These are phyloP conservation scores for Morpho achilles DNA, from an alignment of 2,888 invertebrate genomes.

Conservation along the genomic window DNA sequence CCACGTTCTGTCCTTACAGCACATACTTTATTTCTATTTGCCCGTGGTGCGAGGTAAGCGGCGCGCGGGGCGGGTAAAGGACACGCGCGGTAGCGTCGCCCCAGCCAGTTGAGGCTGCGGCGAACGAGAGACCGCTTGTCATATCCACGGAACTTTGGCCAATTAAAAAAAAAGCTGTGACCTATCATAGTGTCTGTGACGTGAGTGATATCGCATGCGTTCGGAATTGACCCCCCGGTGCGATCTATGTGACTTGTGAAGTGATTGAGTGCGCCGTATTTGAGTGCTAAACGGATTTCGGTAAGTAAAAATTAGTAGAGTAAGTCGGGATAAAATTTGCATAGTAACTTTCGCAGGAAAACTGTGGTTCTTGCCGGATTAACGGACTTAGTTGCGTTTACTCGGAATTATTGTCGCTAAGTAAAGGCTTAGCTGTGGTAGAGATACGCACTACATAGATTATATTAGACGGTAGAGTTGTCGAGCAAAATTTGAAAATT, in stretches of 20 bases:
- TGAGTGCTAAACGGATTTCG: conserved; percentile 36
- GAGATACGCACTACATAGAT: conserved; percentile 1
- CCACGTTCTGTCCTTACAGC: conserved; percentile 66
- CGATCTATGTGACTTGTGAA: conserved; percentile 62
- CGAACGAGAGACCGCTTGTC: conserved; percentile 51
- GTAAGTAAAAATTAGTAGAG: conserved; percentile 41
- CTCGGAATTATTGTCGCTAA: conserved; percentile 26
- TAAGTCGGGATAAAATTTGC: conserved; percentile 4
- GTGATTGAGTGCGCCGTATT: conserved; percentile 24
- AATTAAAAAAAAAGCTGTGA: conserved; percentile 45
- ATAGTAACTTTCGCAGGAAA: conserved; percentile 28
- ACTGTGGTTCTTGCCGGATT: conserved; percentile 29
- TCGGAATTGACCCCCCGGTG: conserved; percentile 37
- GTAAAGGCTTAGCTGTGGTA: conserved; percentile 20
- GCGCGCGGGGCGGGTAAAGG: conserved; percentile 50
- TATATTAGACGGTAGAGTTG: too few relatives aligned
- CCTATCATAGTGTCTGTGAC: conserved; percentile 62
- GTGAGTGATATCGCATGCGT: conserved; percentile 56
- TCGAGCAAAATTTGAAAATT: too few relatives aligned
- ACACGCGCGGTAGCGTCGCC: conserved; percentile 73
- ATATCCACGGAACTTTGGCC: conserved; percentile 27
- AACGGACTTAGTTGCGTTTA: conserved; percentile 22
- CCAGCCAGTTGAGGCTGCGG: conserved; percentile 74
- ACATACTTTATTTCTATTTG: conserved; percentile 78
- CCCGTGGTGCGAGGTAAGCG: conserved; percentile 66